phyloP scores from a whole-genome alignment of 2,113 vertebrate genomes.

The Acanthochromis polyacanthus region DNA sequence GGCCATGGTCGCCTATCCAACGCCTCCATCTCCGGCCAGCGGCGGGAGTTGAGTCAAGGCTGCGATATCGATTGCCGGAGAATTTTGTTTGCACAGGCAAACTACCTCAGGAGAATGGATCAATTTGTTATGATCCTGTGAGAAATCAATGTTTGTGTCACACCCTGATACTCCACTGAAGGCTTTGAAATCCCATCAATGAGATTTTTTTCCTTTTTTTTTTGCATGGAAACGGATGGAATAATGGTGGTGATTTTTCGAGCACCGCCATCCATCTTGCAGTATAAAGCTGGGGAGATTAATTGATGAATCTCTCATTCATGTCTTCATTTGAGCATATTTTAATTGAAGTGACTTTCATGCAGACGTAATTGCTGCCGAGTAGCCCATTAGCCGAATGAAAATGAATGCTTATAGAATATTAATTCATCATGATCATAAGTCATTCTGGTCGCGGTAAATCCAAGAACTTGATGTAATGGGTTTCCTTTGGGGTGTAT shows the following conservation, averaged over 20 bases:
- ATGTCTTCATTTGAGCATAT: constrained; percentile 65
- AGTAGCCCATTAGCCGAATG: constrained; percentile 69
- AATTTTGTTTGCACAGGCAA: constrained; percentile 53
- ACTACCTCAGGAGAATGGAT: constrained; percentile 49
- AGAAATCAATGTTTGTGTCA: constrained; percentile 71
- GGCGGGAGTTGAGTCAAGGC: constrained; percentile 22
- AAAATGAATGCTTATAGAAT: constrained; percentile 65
- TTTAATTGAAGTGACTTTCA: constrained; percentile 82
- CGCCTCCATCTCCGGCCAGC: constrained; percentile 9
- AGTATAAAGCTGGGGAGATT: constrained; percentile 28
- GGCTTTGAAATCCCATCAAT: constrained; percentile 54
- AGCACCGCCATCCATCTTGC: constrained; percentile 55
- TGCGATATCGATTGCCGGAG: constrained; percentile 51
- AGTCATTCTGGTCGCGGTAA: constrained; percentile 39
- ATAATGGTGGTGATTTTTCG: constrained; percentile 46
- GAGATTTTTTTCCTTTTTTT: constrained; percentile 15
- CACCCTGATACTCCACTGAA: constrained; percentile 46
- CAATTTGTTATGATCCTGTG: constrained; percentile 71
- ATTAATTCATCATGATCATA: constrained; percentile 59
- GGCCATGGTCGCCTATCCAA: constrained; percentile 12
- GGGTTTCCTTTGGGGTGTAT: constrained; percentile 31
- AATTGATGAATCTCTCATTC: constrained; percentile 61
- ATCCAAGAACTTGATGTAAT: constrained; percentile 38
- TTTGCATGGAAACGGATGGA: constrained; percentile 32
- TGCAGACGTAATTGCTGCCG: constrained; percentile 64